These are phyloP conservation scores for Monodelphis domestica DNA, from an alignment of 2,797 vertebrate species.

Conservation along the genomic window DNA sequence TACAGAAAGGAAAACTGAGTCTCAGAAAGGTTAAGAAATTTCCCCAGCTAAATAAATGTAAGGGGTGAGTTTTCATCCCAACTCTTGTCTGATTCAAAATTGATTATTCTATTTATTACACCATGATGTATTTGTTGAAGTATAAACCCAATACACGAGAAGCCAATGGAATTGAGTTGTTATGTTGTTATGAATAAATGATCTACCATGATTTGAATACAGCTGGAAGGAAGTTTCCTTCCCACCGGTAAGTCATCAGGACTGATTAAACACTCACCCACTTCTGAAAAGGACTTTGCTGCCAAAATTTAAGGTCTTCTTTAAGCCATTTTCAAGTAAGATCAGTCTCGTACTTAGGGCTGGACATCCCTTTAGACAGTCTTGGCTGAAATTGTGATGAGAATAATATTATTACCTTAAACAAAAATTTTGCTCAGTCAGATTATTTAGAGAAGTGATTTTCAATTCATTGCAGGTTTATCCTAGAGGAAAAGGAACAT, in stretches of 20 bases:
- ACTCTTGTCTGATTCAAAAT: neutral
- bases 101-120: neutral
- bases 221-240: neutral
- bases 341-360: neutral
- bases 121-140: neutral
- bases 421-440: neutral
- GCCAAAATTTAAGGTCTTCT: neutral
- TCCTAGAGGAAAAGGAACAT: neutral
- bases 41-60: neutral
- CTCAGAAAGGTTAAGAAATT: neutral
- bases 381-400: neutral
- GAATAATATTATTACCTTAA: neutral
- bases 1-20: neutral
- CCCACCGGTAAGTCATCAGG: constrained; percentile 22
- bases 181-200: neutral
- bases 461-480: neutral
- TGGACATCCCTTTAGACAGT: neutral
- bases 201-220: neutral
- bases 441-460: neutral
- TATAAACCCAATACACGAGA: neutral
- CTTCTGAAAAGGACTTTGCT: neutral
- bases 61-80: neutral
- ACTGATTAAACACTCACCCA: constrained; percentile 8
- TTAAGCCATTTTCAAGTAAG: neutral
- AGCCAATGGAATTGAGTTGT: neutral